phyloP scores from a whole-genome alignment of 1,140 invertebrate genomes.

The Heliconius hermathena region DNA sequence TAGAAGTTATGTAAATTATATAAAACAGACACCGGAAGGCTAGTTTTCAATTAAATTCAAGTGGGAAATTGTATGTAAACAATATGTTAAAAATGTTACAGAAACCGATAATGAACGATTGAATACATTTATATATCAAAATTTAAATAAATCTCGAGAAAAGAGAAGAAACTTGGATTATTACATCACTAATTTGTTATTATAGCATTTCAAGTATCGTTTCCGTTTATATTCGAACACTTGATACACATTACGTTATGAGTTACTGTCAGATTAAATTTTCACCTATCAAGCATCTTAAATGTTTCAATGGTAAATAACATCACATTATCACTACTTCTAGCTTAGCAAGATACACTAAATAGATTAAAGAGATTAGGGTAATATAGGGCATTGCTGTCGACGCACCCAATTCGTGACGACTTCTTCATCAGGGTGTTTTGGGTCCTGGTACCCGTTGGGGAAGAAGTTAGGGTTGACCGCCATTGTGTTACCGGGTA shows the following conservation, averaged over 20 bases:
- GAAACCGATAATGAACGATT: background rate
- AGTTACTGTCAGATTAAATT: constrained; percentile 23
- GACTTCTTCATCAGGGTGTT: constrained; percentile 75
- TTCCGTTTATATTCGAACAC: constrained; percentile 27
- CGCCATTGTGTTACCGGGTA: constrained; percentile 62
- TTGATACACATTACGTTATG: constrained; percentile 30
- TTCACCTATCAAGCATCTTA: background rate
- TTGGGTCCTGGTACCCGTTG: constrained; percentile 78
- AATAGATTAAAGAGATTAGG: background rate
- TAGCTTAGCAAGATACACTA: constrained; percentile 5
- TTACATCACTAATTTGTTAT: constrained; percentile 72
- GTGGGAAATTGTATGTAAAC: constrained; percentile 3
- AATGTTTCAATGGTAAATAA: constrained; percentile 12
- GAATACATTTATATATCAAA: background rate
- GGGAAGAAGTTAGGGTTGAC: constrained; percentile 78
- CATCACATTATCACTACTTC: constrained; percentile 18
- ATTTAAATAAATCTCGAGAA: background rate
- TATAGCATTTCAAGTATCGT: constrained; percentile 42
- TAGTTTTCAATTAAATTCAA: background rate
- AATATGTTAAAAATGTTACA: background rate
- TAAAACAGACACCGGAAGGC: constrained; percentile 4
- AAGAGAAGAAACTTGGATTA: constrained; percentile 37
- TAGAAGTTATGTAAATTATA: background rate
- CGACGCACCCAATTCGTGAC: constrained; percentile 77
- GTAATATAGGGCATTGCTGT: constrained; percentile 6